A percentile compares a stretch with the other conserved stretches of the same genome.
phyloP scores from a whole-genome alignment of 2,888 invertebrate genomes.

The Laothoe populi region DNA sequence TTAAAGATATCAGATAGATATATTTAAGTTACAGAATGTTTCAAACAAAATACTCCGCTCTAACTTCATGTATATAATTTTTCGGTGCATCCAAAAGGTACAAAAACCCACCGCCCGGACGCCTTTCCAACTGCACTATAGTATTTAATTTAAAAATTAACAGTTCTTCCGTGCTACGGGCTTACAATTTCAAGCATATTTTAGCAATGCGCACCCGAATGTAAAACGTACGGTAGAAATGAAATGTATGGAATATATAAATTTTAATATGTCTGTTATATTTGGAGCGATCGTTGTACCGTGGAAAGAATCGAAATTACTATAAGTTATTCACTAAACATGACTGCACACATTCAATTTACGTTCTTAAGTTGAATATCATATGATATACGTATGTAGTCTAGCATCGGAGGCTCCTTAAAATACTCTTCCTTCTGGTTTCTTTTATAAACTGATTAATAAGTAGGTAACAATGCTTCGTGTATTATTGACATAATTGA shows the following conservation, averaged over 20 bases:
- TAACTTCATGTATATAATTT: conserved; percentile 2
- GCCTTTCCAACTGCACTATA: conserved; percentile 20
- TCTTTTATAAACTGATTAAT: no score
- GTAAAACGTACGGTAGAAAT: not conserved
- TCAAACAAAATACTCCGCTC: not conserved
- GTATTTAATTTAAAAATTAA: conserved; percentile 23
- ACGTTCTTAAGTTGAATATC: no score
- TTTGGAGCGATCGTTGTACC: no score
- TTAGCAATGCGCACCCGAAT: not conserved
- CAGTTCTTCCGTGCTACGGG: conserved; percentile 12
- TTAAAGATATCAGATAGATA: no score
- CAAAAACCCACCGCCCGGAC: conserved; percentile 4
- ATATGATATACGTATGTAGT: no score
- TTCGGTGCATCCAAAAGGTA: conserved; percentile 3
- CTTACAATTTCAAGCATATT: conserved; percentile 21
- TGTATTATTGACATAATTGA: no score
- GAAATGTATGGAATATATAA: not conserved
- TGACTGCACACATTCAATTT: no score
- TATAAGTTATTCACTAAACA: no score
- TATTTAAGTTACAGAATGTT: not conserved
- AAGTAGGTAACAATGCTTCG: no score
- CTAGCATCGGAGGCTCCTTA: no score
- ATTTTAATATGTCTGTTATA: not conserved
- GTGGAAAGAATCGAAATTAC: no score
- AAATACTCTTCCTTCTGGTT: no score